Percentiles rank a stretch among this genome's conserved stretches.
Conservation (phyloP, 2,113 vertebrate genomes). For the Pipa parva region DNA sequence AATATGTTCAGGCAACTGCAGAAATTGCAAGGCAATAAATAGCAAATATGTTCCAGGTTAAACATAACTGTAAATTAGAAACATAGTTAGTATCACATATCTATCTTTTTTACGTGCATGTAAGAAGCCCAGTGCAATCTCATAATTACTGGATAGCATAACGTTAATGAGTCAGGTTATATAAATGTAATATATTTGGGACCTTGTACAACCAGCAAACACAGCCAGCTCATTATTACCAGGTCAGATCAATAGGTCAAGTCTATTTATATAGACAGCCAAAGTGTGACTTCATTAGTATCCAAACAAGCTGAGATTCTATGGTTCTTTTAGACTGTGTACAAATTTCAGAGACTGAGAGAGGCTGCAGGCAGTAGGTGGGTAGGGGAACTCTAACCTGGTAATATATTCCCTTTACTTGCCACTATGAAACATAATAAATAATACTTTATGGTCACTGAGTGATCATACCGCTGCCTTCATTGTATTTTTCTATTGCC, state of each 20-base stretch:
- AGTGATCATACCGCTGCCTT: not conserved
- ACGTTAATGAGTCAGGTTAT: constrained; percentile 21
- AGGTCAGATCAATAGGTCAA: constrained; percentile 61
- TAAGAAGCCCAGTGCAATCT: not conserved
- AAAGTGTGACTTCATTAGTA: constrained; percentile 61
- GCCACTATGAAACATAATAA: no score
- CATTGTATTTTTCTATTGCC: no score
- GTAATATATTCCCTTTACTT: no score
- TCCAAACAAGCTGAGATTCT: constrained; percentile 52
- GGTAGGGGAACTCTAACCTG: no score
- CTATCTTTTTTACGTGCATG: no score
- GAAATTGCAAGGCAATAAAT: no score
- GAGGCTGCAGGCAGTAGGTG: not conserved
- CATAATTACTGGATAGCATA: not conserved
- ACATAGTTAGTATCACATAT: no score
- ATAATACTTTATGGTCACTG: no score
- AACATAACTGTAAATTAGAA: no score
- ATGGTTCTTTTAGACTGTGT: not conserved
- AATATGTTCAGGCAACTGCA: no score
- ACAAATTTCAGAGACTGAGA: not conserved
- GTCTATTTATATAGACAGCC: constrained; percentile 58
- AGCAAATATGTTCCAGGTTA: no score
- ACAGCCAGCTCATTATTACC: constrained; percentile 36
- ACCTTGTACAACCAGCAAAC: constrained; percentile 10
- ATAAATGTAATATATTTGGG: not conserved